phyloP scores from a whole-genome alignment of 2,113 vertebrate species.

The Tragelaphus buxtoni region DNA sequence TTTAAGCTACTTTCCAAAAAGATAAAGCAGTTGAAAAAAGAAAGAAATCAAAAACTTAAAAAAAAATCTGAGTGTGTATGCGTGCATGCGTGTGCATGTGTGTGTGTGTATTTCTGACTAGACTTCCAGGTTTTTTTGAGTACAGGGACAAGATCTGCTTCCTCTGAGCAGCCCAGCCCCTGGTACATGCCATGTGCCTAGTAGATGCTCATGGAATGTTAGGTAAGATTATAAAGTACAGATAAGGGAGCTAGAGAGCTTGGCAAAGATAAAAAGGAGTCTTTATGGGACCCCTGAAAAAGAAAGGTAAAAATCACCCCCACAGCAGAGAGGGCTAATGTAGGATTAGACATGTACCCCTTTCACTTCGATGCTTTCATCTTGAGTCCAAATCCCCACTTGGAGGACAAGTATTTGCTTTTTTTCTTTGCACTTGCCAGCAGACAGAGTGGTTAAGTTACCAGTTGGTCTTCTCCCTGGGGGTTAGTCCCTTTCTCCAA shows the following conservation, averaged over 20 bases:
- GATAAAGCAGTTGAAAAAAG: background rate
- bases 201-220: background rate
- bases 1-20: background rate
- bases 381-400: background rate
- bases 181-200: background rate
- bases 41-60: background rate
- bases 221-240: background rate
- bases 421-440: background rate
- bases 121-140: background rate
- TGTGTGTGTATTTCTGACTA: background rate
- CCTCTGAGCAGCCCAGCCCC: background rate
- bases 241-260: background rate
- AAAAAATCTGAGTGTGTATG: background rate
- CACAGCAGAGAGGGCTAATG: background rate
- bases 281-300: background rate
- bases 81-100: background rate
- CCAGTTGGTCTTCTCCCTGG: background rate
- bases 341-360: background rate
- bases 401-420: background rate
- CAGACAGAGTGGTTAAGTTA: background rate
- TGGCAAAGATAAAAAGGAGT: slow-evolving; percentile 18
- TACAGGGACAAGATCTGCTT: background rate
- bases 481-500: background rate
- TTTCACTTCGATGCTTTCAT: background rate
- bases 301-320: background rate